Percentiles rank a stretch among this genome's conserved stretches.
phyloP scores from a whole-genome alignment of 2,888 invertebrate species.

The Lithophane semibrunnea region DNA sequence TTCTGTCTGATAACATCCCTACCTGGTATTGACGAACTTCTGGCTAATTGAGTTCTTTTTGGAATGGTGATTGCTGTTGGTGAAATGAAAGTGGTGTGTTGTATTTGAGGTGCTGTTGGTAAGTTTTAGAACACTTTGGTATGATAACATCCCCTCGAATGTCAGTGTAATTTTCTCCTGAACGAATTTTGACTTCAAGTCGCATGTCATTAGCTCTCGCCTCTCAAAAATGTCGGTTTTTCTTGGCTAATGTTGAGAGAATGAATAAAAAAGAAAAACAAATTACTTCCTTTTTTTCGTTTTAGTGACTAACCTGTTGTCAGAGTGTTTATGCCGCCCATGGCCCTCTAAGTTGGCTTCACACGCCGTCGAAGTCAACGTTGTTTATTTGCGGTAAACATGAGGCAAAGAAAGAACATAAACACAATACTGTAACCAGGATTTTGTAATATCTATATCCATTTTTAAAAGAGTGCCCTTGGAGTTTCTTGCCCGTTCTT shows the following conservation, averaged over 20 bases:
- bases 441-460: too few relatives aligned
- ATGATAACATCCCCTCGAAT: neutral
- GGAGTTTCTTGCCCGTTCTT: too few relatives aligned
- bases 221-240: neutral
- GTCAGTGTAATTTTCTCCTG: too few relatives aligned
- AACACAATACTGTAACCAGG: too few relatives aligned
- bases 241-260: neutral
- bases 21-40: slow-evolving; percentile 42
- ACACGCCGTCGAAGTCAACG: too few relatives aligned
- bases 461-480: too few relatives aligned
- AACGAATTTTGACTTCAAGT: neutral
- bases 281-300: too few relatives aligned
- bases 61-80: slow-evolving; percentile 5
- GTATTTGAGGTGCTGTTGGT: neutral
- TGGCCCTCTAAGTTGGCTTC: too few relatives aligned
- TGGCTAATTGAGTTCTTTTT: slow-evolving; percentile 9
- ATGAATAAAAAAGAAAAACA: neutral
- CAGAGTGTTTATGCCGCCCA: too few relatives aligned
- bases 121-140: neutral
- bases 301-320: too few relatives aligned
- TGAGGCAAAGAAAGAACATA: too few relatives aligned
- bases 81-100: neutral
- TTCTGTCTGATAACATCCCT: slow-evolving; percentile 31
- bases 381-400: too few relatives aligned
- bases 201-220: neutral